Percentiles rank a stretch among this genome's conserved stretches.
These are phyloP conservation scores for Ischnus inquisitorius DNA, from an alignment of 2,888 invertebrate genomes.

Conservation along the genomic window DNA sequence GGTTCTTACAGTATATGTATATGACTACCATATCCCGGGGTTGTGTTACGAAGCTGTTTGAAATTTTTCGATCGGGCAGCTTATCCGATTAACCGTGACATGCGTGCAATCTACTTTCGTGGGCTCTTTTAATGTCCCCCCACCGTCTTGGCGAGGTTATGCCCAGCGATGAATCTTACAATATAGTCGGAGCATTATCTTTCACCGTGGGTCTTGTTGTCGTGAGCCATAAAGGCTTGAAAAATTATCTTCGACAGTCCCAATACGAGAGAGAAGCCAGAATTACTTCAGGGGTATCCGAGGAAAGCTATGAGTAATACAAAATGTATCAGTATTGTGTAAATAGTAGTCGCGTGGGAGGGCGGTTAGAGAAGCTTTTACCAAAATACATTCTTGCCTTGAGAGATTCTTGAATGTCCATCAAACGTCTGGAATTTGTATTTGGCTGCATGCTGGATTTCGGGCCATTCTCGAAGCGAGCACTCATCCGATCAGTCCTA, in stretches of 20 bases:
- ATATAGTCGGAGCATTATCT: conserved; percentile 17
- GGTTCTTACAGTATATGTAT: conserved; percentile 14
- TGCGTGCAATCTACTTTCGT: conserved; percentile 78
- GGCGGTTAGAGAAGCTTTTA: background rate
- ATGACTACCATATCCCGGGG: background rate
- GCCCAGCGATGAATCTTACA: conserved; percentile 24
- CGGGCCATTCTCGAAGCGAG: background rate
- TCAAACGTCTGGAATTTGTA: conserved; percentile 1
- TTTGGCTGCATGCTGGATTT: background rate
- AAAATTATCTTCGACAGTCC: conserved; percentile 5
- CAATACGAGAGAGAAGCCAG: background rate
- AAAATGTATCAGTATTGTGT: background rate
- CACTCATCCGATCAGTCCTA: conserved; percentile 22
- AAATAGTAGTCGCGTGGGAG: background rate
- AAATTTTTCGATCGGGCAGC: conserved; percentile 74
- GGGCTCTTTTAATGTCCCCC: conserved; percentile 60
- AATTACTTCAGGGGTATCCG: background rate
- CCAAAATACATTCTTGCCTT: background rate
- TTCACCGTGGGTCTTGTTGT: background rate
- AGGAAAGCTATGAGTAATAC: background rate
- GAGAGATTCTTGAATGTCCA: background rate
- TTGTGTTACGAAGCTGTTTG: conserved; percentile 43
- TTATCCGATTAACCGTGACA: conserved; percentile 81
- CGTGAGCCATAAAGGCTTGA: background rate
- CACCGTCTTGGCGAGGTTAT: background rate